Percentiles rank a stretch among this genome's conserved stretches.
Evolutionary conservation across 2,797 vertebrate genomes (phyloP).

Genomic region (Amniataba percoides): DNA sequence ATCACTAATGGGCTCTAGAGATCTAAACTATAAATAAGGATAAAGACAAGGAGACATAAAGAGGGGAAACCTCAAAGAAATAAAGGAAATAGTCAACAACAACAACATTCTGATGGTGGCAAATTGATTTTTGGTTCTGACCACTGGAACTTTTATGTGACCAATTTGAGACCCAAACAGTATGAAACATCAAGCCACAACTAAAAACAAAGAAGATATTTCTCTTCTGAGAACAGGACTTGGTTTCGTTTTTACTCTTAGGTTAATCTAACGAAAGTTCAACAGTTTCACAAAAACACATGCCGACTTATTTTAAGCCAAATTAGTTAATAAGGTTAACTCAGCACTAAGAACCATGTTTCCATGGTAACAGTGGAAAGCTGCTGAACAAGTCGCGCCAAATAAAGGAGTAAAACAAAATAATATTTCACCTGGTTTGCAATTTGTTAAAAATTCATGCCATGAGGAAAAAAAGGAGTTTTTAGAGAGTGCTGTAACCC

Average conservation of each 20-base stretch:
- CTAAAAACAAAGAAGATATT: background rate
- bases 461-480: background rate
- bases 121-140: background rate
- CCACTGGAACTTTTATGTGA: background rate
- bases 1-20: background rate
- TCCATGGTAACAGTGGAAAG: background rate
- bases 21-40: background rate
- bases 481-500: too few relatives aligned
- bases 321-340: background rate
- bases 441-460: background rate
- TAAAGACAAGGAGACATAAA: constrained; percentile 1
- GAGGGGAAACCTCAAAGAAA: constrained; percentile 7
- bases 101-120: background rate
- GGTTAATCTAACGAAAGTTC: background rate
- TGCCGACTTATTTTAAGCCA: background rate
- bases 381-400: background rate
- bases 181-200: background rate
- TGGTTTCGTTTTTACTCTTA: background rate
- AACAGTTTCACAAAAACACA: background rate
- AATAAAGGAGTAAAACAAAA: background rate
- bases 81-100: constrained; percentile 7
- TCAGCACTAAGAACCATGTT: background rate
- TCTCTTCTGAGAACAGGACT: background rate
- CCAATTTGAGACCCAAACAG: background rate
- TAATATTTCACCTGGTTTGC: background rate